Percentiles rank a stretch among this genome's conserved stretches.
Evolutionary conservation across 2,113 vertebrate genomes (phyloP).

Genomic region (Thermophis baileyi): DNA sequence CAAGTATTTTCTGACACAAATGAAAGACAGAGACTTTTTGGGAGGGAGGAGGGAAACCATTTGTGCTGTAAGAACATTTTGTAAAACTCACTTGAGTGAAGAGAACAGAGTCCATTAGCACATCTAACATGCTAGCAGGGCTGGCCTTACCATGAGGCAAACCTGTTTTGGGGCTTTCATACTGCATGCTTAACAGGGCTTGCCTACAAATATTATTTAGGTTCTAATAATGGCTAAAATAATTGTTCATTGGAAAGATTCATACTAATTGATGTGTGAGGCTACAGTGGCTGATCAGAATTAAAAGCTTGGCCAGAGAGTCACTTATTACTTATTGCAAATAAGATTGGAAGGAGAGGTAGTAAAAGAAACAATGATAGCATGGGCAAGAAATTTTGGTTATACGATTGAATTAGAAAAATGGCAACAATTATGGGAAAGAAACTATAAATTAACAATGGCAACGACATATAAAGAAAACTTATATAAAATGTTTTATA

Average conservation of each 20-base stretch:
- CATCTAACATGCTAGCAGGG: background rate
- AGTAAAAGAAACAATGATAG: too few species aligned
- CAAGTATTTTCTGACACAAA: background rate
- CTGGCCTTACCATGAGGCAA: background rate
- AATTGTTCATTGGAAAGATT: background rate
- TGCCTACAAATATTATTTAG: background rate
- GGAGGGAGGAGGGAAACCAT: background rate
- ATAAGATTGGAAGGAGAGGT: too few species aligned
- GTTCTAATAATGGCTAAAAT: background rate
- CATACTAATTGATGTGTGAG: background rate
- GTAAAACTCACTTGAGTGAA: background rate
- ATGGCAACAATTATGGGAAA: too few species aligned
- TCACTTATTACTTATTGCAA: too few species aligned
- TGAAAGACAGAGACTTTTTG: background rate
- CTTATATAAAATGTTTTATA: too few species aligned
- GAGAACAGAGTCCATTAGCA: background rate
- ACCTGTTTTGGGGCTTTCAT: background rate
- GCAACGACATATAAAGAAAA: too few species aligned
- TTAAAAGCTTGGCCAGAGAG: background rate
- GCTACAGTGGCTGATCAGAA: background rate
- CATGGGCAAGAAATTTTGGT: too few species aligned
- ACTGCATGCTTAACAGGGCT: background rate
- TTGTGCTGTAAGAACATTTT: background rate
- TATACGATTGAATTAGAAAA: too few species aligned
- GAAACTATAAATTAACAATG: too few species aligned